Base-by-base conservation (phyloP, 2,888 invertebrate species). In the Sphaerophoria taeniata region DNA sequence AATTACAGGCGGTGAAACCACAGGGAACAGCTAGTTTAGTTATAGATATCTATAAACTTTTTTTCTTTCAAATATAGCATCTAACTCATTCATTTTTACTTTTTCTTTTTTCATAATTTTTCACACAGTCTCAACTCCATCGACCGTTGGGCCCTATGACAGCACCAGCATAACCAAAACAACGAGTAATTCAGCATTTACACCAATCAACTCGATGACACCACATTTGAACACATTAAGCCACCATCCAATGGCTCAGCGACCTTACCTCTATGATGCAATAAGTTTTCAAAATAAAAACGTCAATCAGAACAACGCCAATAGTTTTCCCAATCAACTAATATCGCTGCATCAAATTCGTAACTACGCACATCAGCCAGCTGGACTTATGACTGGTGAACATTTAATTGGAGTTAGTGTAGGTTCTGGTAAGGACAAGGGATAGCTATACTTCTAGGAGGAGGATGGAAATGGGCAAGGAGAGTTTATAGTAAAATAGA, bases 271-370 rank as follows among this genome's bases (percentile, higher is more conserved):
- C 88, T 98, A 98, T 93, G 98, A 98, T 92, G 97, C 98, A 73
- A 94, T 98, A 90, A 96, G 96, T 91, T 97, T 98, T 93, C 97
- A 96, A 90, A 96, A 95, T 90, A 94, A 95, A 90, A 92, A 94
- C 90, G 93, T 93, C 84, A 94, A 94, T 89, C 93, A 95, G 7
- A 90, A 90, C 71, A 90, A 89, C 73, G 94, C 94, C 87, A 94
- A 95, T 77, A 93, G 94, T 82, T 98, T 98, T 92, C 98, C 98
- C 81, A 98, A 98, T 92, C 98, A 98, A 92, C 94, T 98, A 93
- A 98, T 98, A 92, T 97, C 98, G 88, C 94, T 98, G 88, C 98
- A 98, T 93, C 98, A 98, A 93, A 98, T 98, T 90, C 95, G 98
- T 92, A 98, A 98, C 93, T 98, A 98, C 93, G 97, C 97, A 87